Percentiles rank a stretch among this genome's conserved stretches.
These are phyloP conservation scores for Drosophila falleni DNA, from an alignment of 2,888 invertebrate genomes.

Conservation along the genomic window DNA sequence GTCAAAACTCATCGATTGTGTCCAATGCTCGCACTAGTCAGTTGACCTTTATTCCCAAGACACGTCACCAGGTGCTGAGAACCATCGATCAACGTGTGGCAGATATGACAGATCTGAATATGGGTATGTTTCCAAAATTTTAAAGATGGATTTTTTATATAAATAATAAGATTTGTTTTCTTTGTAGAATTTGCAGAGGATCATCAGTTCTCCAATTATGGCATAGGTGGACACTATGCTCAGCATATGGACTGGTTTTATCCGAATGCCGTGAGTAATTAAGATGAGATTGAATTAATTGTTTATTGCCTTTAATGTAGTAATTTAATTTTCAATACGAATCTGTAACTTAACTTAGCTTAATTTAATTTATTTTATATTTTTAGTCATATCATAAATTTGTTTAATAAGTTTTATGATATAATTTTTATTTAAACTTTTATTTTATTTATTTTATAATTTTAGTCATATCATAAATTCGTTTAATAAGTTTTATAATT, in stretches of 20 bases:
- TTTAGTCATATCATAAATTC: no score
- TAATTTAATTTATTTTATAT: no score
- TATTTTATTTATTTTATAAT: no score
- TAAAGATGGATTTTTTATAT: background rate
- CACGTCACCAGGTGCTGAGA: conserved; percentile 86
- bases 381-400: no score
- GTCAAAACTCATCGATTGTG: conserved; percentile 89
- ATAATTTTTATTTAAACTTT: no score
- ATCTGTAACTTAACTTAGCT: no score
- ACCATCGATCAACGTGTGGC: conserved; percentile 86
- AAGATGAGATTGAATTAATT: background rate
- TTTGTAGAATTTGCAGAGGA: conserved; percentile 85
- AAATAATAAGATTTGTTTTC: no score
- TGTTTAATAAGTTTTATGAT: no score
- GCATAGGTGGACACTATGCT: conserved; percentile 88
- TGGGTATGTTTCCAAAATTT: conserved; percentile 65
- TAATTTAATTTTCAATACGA: background rate
- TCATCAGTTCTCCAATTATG: conserved; percentile 81
- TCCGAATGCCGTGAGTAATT: conserved; percentile 43
- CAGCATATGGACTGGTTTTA: conserved; percentile 83
- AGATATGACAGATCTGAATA: conserved; percentile 87
- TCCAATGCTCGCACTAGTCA: conserved; percentile 75
- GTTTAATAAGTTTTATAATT: no score
- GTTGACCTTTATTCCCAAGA: conserved; percentile 55
- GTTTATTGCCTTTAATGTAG: no score